Percentiles rank a stretch among this genome's conserved stretches.
These are phyloP conservation scores for human (Homo sapiens) DNA, from an alignment of 2,113 vertebrate species.

Conservation along the genomic window GRCh38 chr1:230683001-230683500, in stretches of 20 bases:
- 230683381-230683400: not conserved
- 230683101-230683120: rapidly evolving
- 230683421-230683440: not conserved
- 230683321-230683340: not conserved
- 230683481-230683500: not conserved
- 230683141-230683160: not conserved
- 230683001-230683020: not conserved
- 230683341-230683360: not conserved
- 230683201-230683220: not conserved
- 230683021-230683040: not conserved
- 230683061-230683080: rapidly evolving
- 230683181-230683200: rapidly evolving
- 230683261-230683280: not conserved
- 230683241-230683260: too few species aligned
- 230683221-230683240: not conserved
- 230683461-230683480: too few species aligned
- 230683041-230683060: too few species aligned
- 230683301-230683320: not conserved
- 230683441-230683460: not conserved
- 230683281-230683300: not conserved
- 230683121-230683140: not conserved
- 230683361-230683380: not conserved
- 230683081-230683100: not conserved
- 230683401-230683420: not conserved
- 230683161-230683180: not conserved